Percentiles rank a stretch among this genome's conserved stretches.
phyloP scores from a whole-genome alignment of 2,113 vertebrate genomes.

The Buteo buteo region DNA sequence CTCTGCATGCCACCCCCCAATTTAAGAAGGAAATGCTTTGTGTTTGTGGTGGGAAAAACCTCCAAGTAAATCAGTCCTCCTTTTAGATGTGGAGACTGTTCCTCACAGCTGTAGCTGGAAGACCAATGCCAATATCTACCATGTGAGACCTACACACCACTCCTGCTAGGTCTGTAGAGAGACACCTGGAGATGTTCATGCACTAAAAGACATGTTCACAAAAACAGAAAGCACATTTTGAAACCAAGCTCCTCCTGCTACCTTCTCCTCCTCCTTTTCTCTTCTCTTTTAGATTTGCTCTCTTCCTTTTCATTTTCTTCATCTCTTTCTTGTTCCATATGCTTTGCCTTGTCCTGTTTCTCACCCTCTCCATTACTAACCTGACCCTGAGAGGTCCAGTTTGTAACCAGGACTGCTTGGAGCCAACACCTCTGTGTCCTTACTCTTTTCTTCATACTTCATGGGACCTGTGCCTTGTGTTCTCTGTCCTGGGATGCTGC shows the following conservation, averaged over 20 bases:
- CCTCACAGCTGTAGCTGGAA: neutral
- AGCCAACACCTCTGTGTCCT: neutral
- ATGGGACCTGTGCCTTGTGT: neutral
- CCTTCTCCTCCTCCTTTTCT: neutral
- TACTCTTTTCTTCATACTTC: neutral
- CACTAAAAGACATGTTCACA: neutral
- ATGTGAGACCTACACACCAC: neutral
- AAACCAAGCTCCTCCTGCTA: neutral
- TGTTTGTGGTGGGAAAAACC: neutral
- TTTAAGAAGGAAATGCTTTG: neutral
- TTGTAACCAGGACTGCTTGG: neutral
- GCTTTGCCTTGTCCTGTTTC: neutral
- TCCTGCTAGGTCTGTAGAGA: neutral
- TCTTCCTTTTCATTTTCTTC: neutral
- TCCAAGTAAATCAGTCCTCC: neutral
- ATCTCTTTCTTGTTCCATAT: neutral
- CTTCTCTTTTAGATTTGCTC: neutral
- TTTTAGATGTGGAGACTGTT: neutral
- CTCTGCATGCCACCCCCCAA: neutral
- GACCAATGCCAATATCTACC: neutral
- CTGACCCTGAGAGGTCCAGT: neutral
- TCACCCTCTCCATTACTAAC: neutral
- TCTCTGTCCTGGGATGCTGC: neutral
- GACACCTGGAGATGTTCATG: neutral
- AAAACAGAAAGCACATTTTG: neutral